Conservation (phyloP, 2,888 invertebrate species). For the Eumerus sabulonum region DNA sequence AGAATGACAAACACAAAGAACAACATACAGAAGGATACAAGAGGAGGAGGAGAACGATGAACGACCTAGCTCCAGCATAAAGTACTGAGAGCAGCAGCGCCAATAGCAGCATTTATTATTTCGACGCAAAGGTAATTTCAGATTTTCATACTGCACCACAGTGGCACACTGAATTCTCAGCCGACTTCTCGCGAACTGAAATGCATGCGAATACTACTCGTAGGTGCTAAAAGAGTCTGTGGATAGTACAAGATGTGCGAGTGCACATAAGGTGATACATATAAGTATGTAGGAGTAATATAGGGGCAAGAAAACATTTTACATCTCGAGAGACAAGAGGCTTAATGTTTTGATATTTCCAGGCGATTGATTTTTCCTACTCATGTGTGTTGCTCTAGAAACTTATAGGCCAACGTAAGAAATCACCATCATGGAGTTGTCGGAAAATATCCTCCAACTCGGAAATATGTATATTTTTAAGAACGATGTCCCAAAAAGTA, state of each 20-base stretch:
- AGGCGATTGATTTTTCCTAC: too few species aligned
- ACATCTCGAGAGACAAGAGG: too few species aligned
- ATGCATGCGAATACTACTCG: background rate
- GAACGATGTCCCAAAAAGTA: too few species aligned
- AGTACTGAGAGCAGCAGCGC: conserved; percentile 16
- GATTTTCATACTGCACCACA: conserved; percentile 36
- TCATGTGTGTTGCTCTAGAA: too few species aligned
- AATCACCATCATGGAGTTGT: too few species aligned
- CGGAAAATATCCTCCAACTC: too few species aligned
- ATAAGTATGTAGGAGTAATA: background rate
- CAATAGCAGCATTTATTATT: conserved; percentile 58
- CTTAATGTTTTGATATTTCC: too few species aligned
- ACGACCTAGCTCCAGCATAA: conserved; percentile 61
- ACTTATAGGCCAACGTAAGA: too few species aligned
- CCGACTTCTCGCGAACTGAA: conserved; percentile 30
- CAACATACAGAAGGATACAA: background rate
- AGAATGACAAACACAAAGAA: background rate
- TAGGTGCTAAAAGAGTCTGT: conserved; percentile 8
- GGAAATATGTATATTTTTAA: too few species aligned
- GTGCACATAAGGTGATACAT: conserved; percentile 14
- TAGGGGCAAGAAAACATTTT: background rate
- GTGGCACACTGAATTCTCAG: background rate
- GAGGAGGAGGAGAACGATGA: conserved; percentile 57
- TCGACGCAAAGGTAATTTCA: conserved; percentile 60
- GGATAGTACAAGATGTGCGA: conserved; percentile 9